Evolutionary conservation across 2,888 invertebrate genomes (phyloP), one percentile per base, ranked within the genome.

Genomic region (Drosophila paramelanica): DNA sequence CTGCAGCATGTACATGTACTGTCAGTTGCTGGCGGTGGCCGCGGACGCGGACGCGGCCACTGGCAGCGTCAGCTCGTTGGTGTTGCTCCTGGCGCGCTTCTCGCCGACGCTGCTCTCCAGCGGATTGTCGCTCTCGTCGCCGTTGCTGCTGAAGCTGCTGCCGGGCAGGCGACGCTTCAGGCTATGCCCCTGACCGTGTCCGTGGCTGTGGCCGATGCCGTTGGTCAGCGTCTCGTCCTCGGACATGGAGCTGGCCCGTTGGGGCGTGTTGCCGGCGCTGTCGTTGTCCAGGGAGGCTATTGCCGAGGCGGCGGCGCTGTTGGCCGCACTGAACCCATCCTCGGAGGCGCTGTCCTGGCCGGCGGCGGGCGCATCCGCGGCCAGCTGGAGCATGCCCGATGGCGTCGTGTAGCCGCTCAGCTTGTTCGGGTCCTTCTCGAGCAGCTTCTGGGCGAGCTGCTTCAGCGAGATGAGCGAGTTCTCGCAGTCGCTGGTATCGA

Each of bases 401-500:
- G 92, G 91, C 3, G 90, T 91, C 1, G 90, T 91, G 45, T 92
- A 92, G 46, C 90, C 85, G 69, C 95, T 95, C 89, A 96, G 92
- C 92, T 96, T 96, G 25, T 94, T 94, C 6, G 96, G 96, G 92
- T 97, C 96, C 89, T 96, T 96, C 83, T 96, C 96, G 89, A 96
- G 96, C 74, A 97, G 93, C 90, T 96, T 96, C 88, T 96, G 95
- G 38, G 97, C 97, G 78, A 97, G 93, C 75, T 95, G 94, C 94
- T 97, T 94, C 36, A 98, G 94, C 92, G 98, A 98, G 87, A 96
- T 96, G 78, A 98, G 94, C 68, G 98, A 98, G 93, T 97, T 97
- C 91, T 98, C 98, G 93, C 98, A 98, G 93, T 98, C 98, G 53
- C 98, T 97, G 2, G 98, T 98, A 91, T 99, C 98, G 88, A 99